Evolutionary conservation across 2,888 invertebrate species (phyloP).

Genomic region (Ophion slaviceki): DNA sequence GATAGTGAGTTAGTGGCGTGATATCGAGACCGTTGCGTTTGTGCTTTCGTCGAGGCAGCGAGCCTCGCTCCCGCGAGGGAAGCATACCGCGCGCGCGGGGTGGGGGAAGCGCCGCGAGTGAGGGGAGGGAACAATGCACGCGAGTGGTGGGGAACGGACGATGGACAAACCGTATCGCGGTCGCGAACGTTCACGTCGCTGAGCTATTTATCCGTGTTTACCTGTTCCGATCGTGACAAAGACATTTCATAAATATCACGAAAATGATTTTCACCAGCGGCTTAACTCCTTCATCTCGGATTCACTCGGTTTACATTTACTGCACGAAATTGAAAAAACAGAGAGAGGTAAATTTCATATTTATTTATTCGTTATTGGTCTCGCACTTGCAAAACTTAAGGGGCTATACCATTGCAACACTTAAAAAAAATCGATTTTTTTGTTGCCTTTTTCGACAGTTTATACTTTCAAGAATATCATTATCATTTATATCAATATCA

Average conservation of each 20-base stretch:
- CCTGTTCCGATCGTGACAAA: not conserved
- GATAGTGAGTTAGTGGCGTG: conserved; percentile 78
- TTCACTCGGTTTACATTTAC: not conserved
- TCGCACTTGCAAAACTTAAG: no score
- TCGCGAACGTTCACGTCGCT: not conserved
- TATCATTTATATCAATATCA: no score
- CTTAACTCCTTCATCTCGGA: not conserved
- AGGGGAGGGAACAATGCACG: not conserved
- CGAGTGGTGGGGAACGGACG: not conserved
- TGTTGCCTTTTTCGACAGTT: no score
- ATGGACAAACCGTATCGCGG: not conserved
- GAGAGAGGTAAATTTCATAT: no score
- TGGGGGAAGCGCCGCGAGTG: not conserved
- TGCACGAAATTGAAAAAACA: not conserved
- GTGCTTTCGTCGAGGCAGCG: conserved; percentile 37
- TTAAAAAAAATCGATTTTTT: no score
- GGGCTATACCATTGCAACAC: no score
- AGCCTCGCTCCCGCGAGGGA: conserved; percentile 24
- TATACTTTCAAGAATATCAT: no score
- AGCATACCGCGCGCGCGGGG: not conserved
- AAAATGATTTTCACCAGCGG: not conserved
- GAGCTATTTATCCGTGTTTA: not conserved
- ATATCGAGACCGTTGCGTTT: conserved; percentile 62
- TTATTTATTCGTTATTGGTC: no score
- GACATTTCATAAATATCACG: not conserved